phyloP scores from a whole-genome alignment of 2,797 vertebrate genomes.

The Hozukius guyotensis region DNA sequence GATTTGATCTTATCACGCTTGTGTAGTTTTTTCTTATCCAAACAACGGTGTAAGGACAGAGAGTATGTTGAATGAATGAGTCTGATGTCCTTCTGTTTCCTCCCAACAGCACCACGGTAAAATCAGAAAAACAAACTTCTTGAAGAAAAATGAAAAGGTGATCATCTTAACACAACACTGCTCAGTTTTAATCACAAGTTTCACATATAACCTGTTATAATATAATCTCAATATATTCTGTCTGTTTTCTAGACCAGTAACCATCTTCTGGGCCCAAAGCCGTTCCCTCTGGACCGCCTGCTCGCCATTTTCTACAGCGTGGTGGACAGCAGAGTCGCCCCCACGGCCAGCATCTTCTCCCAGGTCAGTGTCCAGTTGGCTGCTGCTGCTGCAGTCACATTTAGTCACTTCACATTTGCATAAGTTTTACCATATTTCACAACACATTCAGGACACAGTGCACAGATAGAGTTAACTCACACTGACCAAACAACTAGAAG shows the following conservation, averaged over 20 bases:
- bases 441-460: not conserved
- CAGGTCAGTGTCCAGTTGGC: constrained; percentile 84
- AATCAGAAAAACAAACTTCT: constrained; percentile 92
- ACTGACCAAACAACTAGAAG: not conserved
- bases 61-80: not conserved
- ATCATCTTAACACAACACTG: not conserved
- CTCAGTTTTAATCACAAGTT: not conserved
- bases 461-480: not conserved
- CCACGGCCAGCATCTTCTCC: constrained; percentile 95
- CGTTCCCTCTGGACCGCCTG: constrained; percentile 94
- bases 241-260: constrained; percentile 89
- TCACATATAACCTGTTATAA: too few relatives aligned
- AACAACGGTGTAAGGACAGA: too few relatives aligned
- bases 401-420: not conserved
- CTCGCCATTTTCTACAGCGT: constrained; percentile 97
- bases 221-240: not conserved
- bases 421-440: not conserved
- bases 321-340: constrained; percentile 94
- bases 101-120: constrained; percentile 92
- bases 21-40: accelerated
- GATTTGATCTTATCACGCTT: not conserved
- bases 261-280: constrained; percentile 95
- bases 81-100: constrained; percentile 15
- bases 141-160: constrained; percentile 98
- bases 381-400: not conserved